Evolutionary conservation across 1,140 invertebrate genomes (phyloP), one percentile per base, ranked within the genome.

Genomic region (Scylla paramamosain): DNA sequence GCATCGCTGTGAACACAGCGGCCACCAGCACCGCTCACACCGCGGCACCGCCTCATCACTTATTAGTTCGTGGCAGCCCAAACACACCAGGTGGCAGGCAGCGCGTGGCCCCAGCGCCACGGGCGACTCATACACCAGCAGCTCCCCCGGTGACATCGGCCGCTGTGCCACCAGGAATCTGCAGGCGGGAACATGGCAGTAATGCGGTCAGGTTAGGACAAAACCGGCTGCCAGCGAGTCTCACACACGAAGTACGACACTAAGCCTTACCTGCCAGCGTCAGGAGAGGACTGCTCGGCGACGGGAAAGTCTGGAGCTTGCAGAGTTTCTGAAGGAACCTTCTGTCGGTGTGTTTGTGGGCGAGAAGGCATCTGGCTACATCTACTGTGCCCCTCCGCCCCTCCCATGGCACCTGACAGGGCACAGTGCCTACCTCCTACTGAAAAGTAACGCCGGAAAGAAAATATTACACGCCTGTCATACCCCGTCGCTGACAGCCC

Each of bases 11-110:
- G 94, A 95, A 59, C 96, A 96, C 39, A 96, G 67, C 3, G 96
- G 96, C 96, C 96, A 96, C 59, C 84, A 93, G 83, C 96, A 96
- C 12, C 46, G 29, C 8, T 94, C 39, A 39, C 96, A 96, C n/a
- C 94, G 82, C 25, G 91, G 84, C 4, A 96, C 89, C 4, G 94
- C 46, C n/a, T 84, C 88, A 16, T 48, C 82, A 31, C 77, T 29
- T 82, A 95, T 92, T 45, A 32, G 25, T 20, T 91, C 31, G 31
- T 96, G 96, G 59, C 96, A 96, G 6, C 94, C 87, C 10, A 96
- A 77, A 32, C 96, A 96, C 25, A 96, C 32, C 2, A 92, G 94
- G 4, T 52, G 46, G 25, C 93, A 96, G 25, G 93, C 87, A 28
- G 94, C 96, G 0, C 90, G 90, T 3, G 96, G 96, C 2, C 96